These are phyloP conservation scores for Thalpophila matura DNA, from an alignment of 2,888 invertebrate species.

Conservation along the genomic window DNA sequence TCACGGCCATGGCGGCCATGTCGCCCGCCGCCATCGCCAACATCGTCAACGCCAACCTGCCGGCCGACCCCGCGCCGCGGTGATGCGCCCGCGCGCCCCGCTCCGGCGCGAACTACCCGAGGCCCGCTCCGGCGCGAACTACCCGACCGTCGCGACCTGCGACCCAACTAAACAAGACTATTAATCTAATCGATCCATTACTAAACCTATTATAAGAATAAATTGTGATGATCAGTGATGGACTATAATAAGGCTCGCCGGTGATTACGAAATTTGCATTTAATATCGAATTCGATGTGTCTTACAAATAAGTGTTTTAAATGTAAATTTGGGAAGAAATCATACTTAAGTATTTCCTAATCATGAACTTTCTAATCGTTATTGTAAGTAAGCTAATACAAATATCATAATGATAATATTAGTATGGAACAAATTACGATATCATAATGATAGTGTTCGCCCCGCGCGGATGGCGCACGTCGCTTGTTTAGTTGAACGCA, in stretches of 20 bases:
- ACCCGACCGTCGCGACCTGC: no score
- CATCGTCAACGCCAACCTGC: slow-evolving; percentile 72
- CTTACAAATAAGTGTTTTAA: slow-evolving; percentile 53
- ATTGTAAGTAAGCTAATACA: slow-evolving; percentile 46
- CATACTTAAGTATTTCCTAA: slow-evolving; percentile 38
- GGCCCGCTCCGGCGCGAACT: not conserved
- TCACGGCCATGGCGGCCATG: slow-evolving; percentile 83
- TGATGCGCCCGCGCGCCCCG: slow-evolving; percentile 14
- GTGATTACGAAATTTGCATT: slow-evolving; percentile 54
- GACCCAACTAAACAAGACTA: slow-evolving; percentile 29
- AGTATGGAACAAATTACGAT: slow-evolving; percentile 48
- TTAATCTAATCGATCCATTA: slow-evolving; percentile 36
- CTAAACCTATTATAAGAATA: slow-evolving; percentile 26
- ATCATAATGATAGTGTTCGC: slow-evolving; percentile 15
- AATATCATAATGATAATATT: slow-evolving; percentile 53
- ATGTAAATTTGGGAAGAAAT: slow-evolving; percentile 29
- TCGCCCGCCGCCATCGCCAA: slow-evolving; percentile 75
- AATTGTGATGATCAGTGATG: slow-evolving; percentile 54
- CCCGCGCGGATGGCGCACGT: no score
- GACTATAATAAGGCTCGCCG: slow-evolving; percentile 41
- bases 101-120: no score
- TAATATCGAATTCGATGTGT: slow-evolving; percentile 58
- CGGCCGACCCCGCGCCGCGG: slow-evolving; percentile 33
- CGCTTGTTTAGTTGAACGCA: slow-evolving; percentile 7
- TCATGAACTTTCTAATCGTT: slow-evolving; percentile 43